These are phyloP conservation scores for Conchocele bisecta DNA, from an alignment of 2,888 invertebrate genomes.

Conservation along the genomic window DNA sequence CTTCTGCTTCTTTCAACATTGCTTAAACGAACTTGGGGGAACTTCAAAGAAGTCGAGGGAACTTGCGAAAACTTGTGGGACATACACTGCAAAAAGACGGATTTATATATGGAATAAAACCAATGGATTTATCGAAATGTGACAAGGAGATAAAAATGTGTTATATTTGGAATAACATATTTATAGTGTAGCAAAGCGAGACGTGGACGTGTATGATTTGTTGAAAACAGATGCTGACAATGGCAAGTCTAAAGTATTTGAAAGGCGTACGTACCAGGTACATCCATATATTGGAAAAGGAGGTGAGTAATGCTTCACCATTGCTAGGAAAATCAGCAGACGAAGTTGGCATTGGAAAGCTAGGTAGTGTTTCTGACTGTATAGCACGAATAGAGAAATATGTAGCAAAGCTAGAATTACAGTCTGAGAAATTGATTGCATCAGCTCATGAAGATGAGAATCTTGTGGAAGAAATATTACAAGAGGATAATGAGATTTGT, in stretches of 20 bases:
- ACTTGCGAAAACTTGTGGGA: too few species aligned
- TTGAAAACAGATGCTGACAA: too few species aligned
- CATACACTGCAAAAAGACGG: too few species aligned
- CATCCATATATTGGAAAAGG: neutral
- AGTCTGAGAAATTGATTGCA: slow-evolving; percentile 2
- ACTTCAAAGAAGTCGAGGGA: too few species aligned
- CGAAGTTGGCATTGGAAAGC: neutral
- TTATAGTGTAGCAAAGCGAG: too few species aligned
- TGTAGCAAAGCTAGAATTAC: slow-evolving; percentile 1
- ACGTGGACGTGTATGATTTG: too few species aligned
- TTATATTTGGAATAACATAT: too few species aligned
- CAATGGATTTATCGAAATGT: too few species aligned
- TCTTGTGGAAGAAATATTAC: neutral
- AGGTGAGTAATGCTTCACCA: neutral
- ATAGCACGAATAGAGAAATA: slow-evolving; percentile 1
- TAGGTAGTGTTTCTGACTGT: neutral
- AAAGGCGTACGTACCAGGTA: slow-evolving; percentile 3
- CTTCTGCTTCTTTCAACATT: slow-evolving; percentile 13
- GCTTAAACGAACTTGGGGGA: too few species aligned
- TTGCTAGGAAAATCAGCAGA: neutral
- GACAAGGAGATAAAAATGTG: too few species aligned
- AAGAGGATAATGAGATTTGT: neutral
- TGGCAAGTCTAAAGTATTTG: slow-evolving; percentile 1
- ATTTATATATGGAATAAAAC: too few species aligned
- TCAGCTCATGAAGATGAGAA: neutral